A percentile compares a stretch with the other conserved stretches of the same genome.
phyloP scores from a whole-genome alignment of 2,888 invertebrate species.

The Phoenoteleia sp. region DNA sequence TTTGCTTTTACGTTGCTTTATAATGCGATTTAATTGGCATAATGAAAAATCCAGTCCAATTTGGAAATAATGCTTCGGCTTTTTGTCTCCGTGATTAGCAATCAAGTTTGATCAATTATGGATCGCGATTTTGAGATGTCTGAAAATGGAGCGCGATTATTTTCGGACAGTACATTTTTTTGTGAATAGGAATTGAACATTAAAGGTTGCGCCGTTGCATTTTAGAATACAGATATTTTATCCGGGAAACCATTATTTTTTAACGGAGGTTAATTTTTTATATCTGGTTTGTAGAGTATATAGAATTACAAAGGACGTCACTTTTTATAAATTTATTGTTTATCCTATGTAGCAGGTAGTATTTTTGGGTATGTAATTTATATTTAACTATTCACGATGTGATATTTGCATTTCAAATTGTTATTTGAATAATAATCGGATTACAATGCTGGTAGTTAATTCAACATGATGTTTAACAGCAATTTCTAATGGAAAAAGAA shows the following conservation, averaged over 20 bases:
- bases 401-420: background rate
- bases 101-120: slow-evolving; percentile 62
- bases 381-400: background rate
- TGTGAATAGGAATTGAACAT: background rate
- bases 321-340: background rate
- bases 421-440: background rate
- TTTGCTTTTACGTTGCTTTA: slow-evolving; percentile 38
- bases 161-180: slow-evolving; percentile 10
- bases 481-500: too few relatives aligned
- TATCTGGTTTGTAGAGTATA: background rate
- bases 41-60: slow-evolving; percentile 71
- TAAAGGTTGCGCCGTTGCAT: background rate
- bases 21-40: slow-evolving; percentile 65
- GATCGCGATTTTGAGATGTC: slow-evolving; percentile 33
- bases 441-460: background rate
- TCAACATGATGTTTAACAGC: too few relatives aligned
- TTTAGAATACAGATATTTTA: background rate
- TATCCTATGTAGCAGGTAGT: background rate
- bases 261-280: background rate
- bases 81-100: slow-evolving; percentile 64
- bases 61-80: slow-evolving; percentile 48
- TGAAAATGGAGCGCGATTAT: slow-evolving; percentile 18
- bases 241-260: background rate
- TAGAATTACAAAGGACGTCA: background rate
- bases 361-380: too few relatives aligned